A percentile compares a stretch with the other conserved stretches of the same genome.
phyloP scores from a whole-genome alignment of 2,797 vertebrate genomes.

The Karalla daura region DNA sequence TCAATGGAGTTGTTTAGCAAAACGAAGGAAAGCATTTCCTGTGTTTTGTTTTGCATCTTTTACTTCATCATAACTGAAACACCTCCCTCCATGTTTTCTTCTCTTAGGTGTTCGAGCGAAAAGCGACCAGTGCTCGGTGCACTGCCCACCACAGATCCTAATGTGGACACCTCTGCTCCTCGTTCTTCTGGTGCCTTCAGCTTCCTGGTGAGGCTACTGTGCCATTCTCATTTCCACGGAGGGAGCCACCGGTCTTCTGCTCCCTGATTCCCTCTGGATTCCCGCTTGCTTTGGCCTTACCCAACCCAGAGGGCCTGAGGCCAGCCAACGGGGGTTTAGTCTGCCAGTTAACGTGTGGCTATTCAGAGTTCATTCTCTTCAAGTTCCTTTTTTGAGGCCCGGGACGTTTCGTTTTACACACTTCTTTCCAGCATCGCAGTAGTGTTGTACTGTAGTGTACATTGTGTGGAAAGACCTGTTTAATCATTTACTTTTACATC shows the following conservation, averaged over 20 bases:
- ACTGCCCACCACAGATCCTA: constrained; percentile 75
- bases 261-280: constrained; percentile 69
- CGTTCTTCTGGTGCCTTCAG: constrained; percentile 90
- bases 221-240: constrained; percentile 53
- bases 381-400: constrained; percentile 43
- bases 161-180: constrained; percentile 86
- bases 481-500: constrained; percentile 64
- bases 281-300: constrained; percentile 77
- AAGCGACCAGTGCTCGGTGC: constrained; percentile 87
- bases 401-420: constrained; percentile 53
- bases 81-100: neutral
- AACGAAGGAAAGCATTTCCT: constrained; percentile 15
- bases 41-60: constrained; percentile 9
- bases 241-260: constrained; percentile 62
- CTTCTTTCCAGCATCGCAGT: constrained; percentile 68
- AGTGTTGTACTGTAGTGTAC: constrained; percentile 79
- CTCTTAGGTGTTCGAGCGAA: constrained; percentile 92
- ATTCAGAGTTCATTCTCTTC: constrained; percentile 52
- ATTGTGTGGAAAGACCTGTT: constrained; percentile 75
- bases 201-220: constrained; percentile 87
- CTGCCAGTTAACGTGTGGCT: constrained; percentile 60
- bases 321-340: constrained; percentile 65
- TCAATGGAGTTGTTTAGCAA: constrained; percentile 18
- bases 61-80: constrained; percentile 8
- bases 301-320: constrained; percentile 62